Percentiles rank a stretch among this genome's conserved stretches.
These are phyloP conservation scores for Litocranius walleri DNA, from an alignment of 2,113 vertebrate genomes.

Conservation along the genomic window DNA sequence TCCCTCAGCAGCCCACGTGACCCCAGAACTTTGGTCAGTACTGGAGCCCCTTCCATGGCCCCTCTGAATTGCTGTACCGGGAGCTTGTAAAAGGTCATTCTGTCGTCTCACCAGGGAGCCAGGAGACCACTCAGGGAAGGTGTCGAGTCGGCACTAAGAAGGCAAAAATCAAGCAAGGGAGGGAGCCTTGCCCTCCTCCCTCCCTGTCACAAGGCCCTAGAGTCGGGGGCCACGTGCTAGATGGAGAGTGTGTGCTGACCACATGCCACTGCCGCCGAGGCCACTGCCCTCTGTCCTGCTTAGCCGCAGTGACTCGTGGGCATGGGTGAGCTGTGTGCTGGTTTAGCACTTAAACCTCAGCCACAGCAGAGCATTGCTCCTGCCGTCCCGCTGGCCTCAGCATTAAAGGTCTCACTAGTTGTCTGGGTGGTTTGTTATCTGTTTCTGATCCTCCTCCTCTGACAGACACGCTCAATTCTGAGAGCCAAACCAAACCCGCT, in stretches of 20 bases:
- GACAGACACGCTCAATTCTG: slow-evolving; percentile 57
- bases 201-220: too few relatives aligned
- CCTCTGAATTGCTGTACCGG: not conserved
- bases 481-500: slow-evolving; percentile 61
- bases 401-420: slow-evolving; percentile 35
- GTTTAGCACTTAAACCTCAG: not conserved
- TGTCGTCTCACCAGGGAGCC: not conserved
- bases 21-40: not conserved
- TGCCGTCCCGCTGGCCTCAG: not conserved
- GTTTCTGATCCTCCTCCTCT: slow-evolving; percentile 22
- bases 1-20: not conserved
- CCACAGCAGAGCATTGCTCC: not conserved
- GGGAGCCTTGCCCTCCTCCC: not conserved
- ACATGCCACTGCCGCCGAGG: not conserved
- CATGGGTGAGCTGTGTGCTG: not conserved
- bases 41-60: not conserved
- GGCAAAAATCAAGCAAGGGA: not conserved
- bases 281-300: not conserved
- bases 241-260: not conserved
- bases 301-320: not conserved
- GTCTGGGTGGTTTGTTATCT: slow-evolving; percentile 13
- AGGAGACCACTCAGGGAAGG: not conserved
- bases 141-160: not conserved
- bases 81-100: not conserved
- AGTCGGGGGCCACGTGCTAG: not conserved